Evolutionary conservation across 2,797 vertebrate species (phyloP).

Genomic region (Sebastes iracundus): DNA sequence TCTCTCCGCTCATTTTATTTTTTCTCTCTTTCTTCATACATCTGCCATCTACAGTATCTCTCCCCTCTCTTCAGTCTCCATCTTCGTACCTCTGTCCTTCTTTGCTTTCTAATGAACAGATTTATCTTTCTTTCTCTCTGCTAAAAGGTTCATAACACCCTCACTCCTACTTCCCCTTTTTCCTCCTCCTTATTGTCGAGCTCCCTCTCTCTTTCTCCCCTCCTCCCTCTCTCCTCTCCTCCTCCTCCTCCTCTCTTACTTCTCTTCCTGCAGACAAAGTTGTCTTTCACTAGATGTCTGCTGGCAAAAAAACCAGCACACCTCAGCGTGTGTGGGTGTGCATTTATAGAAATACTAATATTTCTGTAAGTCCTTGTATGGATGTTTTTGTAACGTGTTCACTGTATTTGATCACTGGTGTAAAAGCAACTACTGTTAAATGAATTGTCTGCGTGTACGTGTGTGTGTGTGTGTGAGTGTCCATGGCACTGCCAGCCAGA

Average conservation of each 20-base stretch:
- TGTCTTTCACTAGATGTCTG: conserved; percentile 42
- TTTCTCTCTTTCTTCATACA: conserved; percentile 27
- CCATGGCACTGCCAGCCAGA: conserved; percentile 30
- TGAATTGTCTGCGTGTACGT: background rate
- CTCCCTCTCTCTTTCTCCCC: background rate
- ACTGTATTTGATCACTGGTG: conserved; percentile 4
- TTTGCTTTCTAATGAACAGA: background rate
- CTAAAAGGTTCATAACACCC: background rate
- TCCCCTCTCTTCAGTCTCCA: background rate
- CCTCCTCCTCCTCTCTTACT: background rate
- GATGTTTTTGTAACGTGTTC: background rate
- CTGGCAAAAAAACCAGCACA: conserved; percentile 23
- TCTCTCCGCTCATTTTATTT: conserved; percentile 31
- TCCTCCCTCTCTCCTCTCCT: background rate
- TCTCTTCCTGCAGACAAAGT: conserved; percentile 40
- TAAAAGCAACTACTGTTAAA: conserved; percentile 5
- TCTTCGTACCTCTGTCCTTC: background rate
- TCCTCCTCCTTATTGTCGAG: background rate
- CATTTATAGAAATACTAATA: conserved; percentile 7
- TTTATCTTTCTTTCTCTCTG: background rate
- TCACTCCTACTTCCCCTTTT: background rate
- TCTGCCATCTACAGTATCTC: conserved; percentile 17
- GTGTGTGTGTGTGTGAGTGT: background rate
- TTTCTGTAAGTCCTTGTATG: background rate
- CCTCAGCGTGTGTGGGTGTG: background rate